These are phyloP conservation scores for Plagiodera versicolora DNA, from an alignment of 2,888 invertebrate species.

Conservation along the genomic window DNA sequence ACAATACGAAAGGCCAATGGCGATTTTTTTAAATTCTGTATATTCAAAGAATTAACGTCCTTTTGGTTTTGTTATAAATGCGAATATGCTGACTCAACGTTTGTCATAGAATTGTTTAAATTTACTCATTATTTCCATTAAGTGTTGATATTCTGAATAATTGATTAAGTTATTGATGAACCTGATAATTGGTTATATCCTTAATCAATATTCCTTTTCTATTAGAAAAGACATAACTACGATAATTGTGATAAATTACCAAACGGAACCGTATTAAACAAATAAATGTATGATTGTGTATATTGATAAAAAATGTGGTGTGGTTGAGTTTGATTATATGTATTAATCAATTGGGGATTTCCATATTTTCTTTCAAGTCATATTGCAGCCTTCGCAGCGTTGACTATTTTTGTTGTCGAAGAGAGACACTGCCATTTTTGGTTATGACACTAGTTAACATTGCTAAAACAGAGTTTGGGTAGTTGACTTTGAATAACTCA, in stretches of 20 bases:
- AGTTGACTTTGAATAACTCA: constrained; percentile 5
- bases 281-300: constrained; percentile 23
- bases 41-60: constrained; percentile 16
- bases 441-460: constrained; percentile 18
- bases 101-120: constrained; percentile 21
- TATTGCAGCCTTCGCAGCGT: constrained; percentile 33
- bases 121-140: constrained; percentile 17
- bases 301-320: constrained; percentile 25
- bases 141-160: constrained; percentile 33
- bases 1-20: constrained; percentile 43
- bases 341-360: constrained; percentile 18
- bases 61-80: constrained; percentile 16
- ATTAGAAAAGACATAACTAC: constrained; percentile 19
- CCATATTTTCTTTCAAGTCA: constrained; percentile 20
- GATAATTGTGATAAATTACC: constrained; percentile 29
- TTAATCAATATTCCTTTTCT: constrained; percentile 17
- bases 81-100: constrained; percentile 39
- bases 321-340: constrained; percentile 22
- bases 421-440: constrained; percentile 38
- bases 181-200: constrained; percentile 15
- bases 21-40: constrained; percentile 28
- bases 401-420: constrained; percentile 30
- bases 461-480: constrained; percentile 14
- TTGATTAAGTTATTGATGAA: constrained; percentile 16
- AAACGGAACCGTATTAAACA: constrained; percentile 20